Base-by-base conservation (phyloP, 1,140 invertebrate genomes). In the Linepithema humile region DNA sequence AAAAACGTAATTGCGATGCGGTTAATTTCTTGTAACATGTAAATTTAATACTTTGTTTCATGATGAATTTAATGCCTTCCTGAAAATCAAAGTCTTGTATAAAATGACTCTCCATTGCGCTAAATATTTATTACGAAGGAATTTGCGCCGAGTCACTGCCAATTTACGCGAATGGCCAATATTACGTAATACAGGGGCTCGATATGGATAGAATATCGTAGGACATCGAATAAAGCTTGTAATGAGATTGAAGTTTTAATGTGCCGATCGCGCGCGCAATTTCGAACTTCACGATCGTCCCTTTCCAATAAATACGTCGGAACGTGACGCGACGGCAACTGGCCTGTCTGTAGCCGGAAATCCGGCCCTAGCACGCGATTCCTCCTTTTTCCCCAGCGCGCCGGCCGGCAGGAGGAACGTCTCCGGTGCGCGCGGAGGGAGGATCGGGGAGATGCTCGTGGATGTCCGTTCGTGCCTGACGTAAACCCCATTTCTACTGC, bases 381-480 rank as follows among this genome's bases (percentile, higher is more conserved):
- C 48, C 75, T 80, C 75, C 64, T 80, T 80, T 77, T 77, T 50
- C 60, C 64, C 12, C 32, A n/a, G 43, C 23, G 5, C 48, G 3
- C 55, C 26, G 4, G 23, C 35, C 35, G 17, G 75, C 23, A 17
- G 48, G 20, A 40, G 75, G 9, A 69, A 40, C 75, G 64, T 80
- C 75, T 70, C 35, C 32, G 20, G 53, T 15, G 17, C 35, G 62
- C 23, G 57, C 6, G 32, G 9, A 26, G 20, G 2, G 40, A 3
- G 10, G 15, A 29, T 23, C 29, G 17, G 62, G 75, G 50, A 80
- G 70, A 64, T 77, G 75, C 64, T 55, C 75, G 75, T 80, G 38
- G 75, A 80, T 80, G 75, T 80, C 64, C 64, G 64, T 80, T 80
- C 64, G 75, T 80, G 75, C 75, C 75, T 80, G 75, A 80, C 75